Conservation (phyloP, 2,113 vertebrate genomes). For the Paralichthys olivaceus region DNA sequence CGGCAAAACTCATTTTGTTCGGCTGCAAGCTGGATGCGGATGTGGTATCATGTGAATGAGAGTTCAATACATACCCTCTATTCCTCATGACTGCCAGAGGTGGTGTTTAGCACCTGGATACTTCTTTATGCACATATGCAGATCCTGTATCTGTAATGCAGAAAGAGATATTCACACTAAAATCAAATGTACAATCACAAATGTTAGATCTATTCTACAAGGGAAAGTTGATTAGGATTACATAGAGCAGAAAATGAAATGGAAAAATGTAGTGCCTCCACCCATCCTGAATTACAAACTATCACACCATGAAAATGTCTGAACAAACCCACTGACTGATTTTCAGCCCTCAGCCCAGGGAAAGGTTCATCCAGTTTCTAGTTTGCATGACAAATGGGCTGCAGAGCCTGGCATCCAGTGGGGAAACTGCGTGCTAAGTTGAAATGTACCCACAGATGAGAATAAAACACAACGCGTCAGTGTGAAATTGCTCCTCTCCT, state of each 20-base stretch:
- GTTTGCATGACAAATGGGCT: constrained; percentile 40
- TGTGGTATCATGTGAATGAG: not conserved
- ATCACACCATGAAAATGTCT: constrained; percentile 19
- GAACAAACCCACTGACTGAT: constrained; percentile 25
- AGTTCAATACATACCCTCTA: constrained; percentile 57
- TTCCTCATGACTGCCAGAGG: constrained; percentile 70
- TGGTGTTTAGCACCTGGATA: constrained; percentile 39
- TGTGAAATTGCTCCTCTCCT: constrained; percentile 24
- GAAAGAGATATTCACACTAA: not conserved
- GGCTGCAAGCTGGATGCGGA: not conserved
- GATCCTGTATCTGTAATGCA: constrained; percentile 41
- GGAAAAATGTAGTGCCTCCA: not conserved
- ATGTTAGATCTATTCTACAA: not conserved
- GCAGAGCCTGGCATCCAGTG: not conserved
- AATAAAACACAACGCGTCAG: constrained; percentile 21
- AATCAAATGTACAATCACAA: constrained; percentile 1
- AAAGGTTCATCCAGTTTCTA: constrained; percentile 34
- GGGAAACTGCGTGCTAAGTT: not conserved
- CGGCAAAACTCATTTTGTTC: not conserved
- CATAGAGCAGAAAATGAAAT: constrained; percentile 5
- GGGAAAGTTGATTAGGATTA: not conserved
- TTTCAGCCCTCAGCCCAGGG: constrained; percentile 1
- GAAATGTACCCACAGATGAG: constrained; percentile 22
- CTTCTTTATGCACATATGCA: constrained; percentile 26
- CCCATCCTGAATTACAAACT: constrained; percentile 21